These are phyloP conservation scores for Hypotaenidia okinawae DNA, from an alignment of 2,797 vertebrate genomes.

Conservation along the genomic window DNA sequence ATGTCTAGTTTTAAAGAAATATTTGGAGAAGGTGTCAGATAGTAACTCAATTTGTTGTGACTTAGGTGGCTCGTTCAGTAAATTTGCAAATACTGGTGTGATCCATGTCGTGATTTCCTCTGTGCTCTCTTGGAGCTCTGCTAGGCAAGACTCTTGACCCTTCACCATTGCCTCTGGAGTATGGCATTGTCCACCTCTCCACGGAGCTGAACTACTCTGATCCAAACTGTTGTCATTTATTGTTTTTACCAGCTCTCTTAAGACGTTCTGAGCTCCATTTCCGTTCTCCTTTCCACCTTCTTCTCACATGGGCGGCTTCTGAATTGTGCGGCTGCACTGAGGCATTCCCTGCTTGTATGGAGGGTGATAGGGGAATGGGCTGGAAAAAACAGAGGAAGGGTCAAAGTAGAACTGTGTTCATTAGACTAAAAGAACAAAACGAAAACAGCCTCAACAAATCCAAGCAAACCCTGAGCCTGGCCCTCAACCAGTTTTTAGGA, in stretches of 20 bases:
- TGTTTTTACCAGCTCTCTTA: not conserved
- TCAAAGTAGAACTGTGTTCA: conserved; percentile 26
- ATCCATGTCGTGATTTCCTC: not conserved
- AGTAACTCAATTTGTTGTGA: not conserved
- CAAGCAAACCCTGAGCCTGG: not conserved
- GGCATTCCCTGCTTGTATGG: not conserved
- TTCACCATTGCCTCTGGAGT: not conserved
- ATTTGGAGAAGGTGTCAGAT: not conserved
- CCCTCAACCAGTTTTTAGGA: conserved; percentile 33
- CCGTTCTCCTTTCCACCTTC: not conserved
- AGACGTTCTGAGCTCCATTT: rapidly evolving
- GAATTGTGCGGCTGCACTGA: rapidly evolving
- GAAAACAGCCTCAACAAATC: too few relatives aligned
- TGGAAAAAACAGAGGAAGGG: conserved; percentile 8
- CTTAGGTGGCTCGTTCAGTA: not conserved
- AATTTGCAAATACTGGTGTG: not conserved
- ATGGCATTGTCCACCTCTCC: not conserved
- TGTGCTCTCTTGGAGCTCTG: not conserved
- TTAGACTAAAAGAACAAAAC: not conserved
- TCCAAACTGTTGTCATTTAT: not conserved
- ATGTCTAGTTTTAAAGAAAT: not conserved
- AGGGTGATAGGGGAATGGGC: not conserved
- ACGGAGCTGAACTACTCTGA: not conserved
- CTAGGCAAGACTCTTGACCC: not conserved
- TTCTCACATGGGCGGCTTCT: rapidly evolving